These are phyloP conservation scores for Arbacia lixula DNA, from an alignment of 53 echinoderm and acorn worm species.

Conservation along the genomic window DNA sequence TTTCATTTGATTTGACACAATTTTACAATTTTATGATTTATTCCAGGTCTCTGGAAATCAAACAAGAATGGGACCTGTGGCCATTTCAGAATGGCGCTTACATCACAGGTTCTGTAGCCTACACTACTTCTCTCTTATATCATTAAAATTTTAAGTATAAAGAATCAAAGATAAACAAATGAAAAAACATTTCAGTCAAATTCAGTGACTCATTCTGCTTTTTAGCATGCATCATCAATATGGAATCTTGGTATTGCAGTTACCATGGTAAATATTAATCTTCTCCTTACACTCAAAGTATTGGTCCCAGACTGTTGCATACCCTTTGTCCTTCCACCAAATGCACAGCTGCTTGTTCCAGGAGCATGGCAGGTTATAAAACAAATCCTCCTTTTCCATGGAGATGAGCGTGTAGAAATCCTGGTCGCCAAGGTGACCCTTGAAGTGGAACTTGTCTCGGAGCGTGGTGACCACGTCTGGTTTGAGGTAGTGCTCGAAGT, in stretches of 20 bases:
- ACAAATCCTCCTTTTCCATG: slow-evolving; percentile 82
- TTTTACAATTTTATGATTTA: not conserved
- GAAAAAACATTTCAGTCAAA: too few species aligned
- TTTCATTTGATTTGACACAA: not conserved
- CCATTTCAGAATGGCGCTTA: too few species aligned
- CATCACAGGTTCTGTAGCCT: too few species aligned
- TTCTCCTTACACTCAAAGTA: slow-evolving; percentile 77
- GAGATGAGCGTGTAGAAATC: slow-evolving; percentile 87
- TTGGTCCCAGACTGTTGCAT: slow-evolving; percentile 77
- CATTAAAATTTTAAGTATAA: too few species aligned
- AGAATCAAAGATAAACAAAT: too few species aligned
- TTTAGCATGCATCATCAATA: too few species aligned
- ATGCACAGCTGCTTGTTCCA: slow-evolving; percentile 94
- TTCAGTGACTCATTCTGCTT: too few species aligned
- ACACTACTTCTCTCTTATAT: too few species aligned
- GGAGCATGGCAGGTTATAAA: slow-evolving; percentile 83
- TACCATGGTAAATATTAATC: slow-evolving; percentile 94
- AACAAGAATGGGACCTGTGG: too few species aligned
- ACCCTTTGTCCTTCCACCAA: slow-evolving; percentile 97
- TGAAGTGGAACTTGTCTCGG: slow-evolving; percentile 80
- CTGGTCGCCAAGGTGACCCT: slow-evolving; percentile 94
- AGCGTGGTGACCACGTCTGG: slow-evolving; percentile 45
- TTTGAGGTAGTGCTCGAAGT: slow-evolving; percentile 59
- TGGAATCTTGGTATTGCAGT: slow-evolving; percentile 96
- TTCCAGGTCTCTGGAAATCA: slow-evolving; percentile 8